Percentiles rank a stretch among this genome's conserved stretches.
These are phyloP conservation scores for Cremastobaeus sp. DNA, from an alignment of 2,888 invertebrate genomes.

Conservation along the genomic window DNA sequence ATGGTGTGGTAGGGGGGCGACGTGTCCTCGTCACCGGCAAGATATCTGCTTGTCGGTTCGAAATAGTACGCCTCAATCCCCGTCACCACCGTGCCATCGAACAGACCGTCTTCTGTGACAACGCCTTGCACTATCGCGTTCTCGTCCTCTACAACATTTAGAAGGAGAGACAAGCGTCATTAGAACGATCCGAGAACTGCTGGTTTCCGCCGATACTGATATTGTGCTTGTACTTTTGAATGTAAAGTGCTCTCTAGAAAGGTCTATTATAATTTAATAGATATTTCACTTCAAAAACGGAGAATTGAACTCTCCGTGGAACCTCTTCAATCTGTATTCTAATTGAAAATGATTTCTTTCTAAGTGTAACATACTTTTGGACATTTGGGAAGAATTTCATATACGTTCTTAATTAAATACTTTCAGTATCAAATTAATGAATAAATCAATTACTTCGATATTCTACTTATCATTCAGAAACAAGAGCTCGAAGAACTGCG, in stretches of 20 bases:
- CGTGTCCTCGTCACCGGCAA: slow-evolving; percentile 79
- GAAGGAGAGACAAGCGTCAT: slow-evolving; percentile 26
- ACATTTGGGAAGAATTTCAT: too few relatives aligned
- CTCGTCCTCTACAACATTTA: slow-evolving; percentile 86
- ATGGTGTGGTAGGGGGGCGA: slow-evolving; percentile 86
- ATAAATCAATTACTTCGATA: too few relatives aligned
- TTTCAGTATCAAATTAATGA: too few relatives aligned
- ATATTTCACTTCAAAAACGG: too few relatives aligned
- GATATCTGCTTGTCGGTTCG: slow-evolving; percentile 87
- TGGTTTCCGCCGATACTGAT: not conserved
- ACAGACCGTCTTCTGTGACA: slow-evolving; percentile 90
- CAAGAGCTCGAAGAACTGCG: too few relatives aligned
- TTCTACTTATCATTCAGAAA: too few relatives aligned
- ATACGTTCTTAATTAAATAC: too few relatives aligned
- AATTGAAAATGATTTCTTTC: too few relatives aligned
- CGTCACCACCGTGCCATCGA: slow-evolving; percentile 92
- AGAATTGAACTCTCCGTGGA: too few relatives aligned
- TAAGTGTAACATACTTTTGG: too few relatives aligned
- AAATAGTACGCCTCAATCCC: slow-evolving; percentile 89
- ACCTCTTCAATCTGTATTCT: too few relatives aligned
- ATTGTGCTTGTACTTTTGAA: not conserved
- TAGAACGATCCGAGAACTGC: slow-evolving; percentile 10
- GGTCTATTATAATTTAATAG: slow-evolving; percentile 3
- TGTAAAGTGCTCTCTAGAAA: not conserved
- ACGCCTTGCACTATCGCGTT: slow-evolving; percentile 90